Conservation (phyloP, 2,113 vertebrate species). For the Ictidomys tridecemlineatus region DNA sequence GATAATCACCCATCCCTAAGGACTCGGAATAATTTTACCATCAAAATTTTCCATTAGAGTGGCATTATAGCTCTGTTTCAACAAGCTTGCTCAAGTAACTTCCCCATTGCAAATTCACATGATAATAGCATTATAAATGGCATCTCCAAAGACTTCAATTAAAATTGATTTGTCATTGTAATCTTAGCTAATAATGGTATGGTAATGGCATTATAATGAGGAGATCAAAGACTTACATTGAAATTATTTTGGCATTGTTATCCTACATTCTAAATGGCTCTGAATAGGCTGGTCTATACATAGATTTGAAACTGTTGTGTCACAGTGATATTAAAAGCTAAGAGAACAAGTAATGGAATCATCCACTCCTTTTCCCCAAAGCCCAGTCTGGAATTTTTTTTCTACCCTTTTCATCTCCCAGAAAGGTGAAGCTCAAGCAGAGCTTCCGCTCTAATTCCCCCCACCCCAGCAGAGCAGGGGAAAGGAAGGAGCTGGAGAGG, state of each 20-base stretch:
- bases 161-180: constrained; percentile 82
- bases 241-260: constrained; percentile 80
- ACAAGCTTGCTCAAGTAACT: constrained; percentile 82
- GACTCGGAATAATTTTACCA: constrained; percentile 78
- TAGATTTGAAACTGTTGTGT: constrained; percentile 75
- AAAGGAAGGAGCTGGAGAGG: not conserved
- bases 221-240: constrained; percentile 80
- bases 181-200: constrained; percentile 80
- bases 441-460: not conserved
- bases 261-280: constrained; percentile 72
- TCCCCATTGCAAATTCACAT: constrained; percentile 74
- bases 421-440: not conserved
- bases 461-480: not conserved
- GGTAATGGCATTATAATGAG: constrained; percentile 82
- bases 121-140: constrained; percentile 72
- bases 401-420: constrained; percentile 8
- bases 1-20: constrained; percentile 75
- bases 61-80: constrained; percentile 77
- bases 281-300: constrained; percentile 70
- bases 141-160: constrained; percentile 81
- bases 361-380: constrained; percentile 50
- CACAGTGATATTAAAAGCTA: constrained; percentile 45
- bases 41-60: constrained; percentile 81
- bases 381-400: constrained; percentile 57
- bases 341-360: constrained; percentile 47